Percentiles rank a stretch among this genome's conserved stretches.
Evolutionary conservation across 37 sponge, comb jelly and placozoan species (phyloP).

Genomic region (Hexactinellida sp.): DNA sequence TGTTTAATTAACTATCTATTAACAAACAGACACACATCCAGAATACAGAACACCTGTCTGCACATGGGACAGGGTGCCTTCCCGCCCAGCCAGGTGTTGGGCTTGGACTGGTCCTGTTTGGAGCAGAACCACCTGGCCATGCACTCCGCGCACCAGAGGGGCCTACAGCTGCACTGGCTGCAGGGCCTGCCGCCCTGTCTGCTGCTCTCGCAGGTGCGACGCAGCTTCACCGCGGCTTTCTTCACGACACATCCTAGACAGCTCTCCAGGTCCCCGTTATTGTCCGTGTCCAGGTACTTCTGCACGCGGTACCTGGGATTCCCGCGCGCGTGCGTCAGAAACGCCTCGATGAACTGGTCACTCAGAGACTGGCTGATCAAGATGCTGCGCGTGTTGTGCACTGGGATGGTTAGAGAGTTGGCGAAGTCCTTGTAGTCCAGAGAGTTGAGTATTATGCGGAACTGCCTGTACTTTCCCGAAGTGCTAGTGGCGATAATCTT

Average conservation of each 20-base stretch:
- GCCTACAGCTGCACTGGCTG: conserved; percentile 66
- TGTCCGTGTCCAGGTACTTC: neutral
- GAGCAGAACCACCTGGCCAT: conserved; percentile 94
- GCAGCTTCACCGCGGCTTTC: conserved; percentile 61
- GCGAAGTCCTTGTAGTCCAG: conserved; percentile 46
- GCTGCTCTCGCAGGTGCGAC: conserved; percentile 51
- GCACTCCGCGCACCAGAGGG: conserved; percentile 87
- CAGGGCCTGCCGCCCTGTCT: conserved; percentile 46
- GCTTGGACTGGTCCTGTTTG: conserved; percentile 66
- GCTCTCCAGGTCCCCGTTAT: conserved; percentile 30
- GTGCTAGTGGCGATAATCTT: conserved; percentile 26
- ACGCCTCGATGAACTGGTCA: conserved; percentile 71
- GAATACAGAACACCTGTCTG: conserved; percentile 68
- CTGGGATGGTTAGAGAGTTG: conserved; percentile 45
- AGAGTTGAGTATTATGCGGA: conserved; percentile 44
- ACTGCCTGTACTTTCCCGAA: conserved; percentile 8
- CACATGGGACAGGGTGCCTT: conserved; percentile 95
- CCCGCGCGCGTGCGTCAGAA: conserved; percentile 52
- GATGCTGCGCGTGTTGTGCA: conserved; percentile 59
- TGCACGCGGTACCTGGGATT: conserved; percentile 40
- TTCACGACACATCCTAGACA: conserved; percentile 81
- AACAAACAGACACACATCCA: conserved; percentile 43
- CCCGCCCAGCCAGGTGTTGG: conserved; percentile 66
- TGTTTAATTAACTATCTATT: neutral
- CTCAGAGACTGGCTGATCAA: conserved; percentile 68